Evolutionary conservation across 2,888 invertebrate genomes (phyloP).

Genomic region (Cryptus viduatorius): DNA sequence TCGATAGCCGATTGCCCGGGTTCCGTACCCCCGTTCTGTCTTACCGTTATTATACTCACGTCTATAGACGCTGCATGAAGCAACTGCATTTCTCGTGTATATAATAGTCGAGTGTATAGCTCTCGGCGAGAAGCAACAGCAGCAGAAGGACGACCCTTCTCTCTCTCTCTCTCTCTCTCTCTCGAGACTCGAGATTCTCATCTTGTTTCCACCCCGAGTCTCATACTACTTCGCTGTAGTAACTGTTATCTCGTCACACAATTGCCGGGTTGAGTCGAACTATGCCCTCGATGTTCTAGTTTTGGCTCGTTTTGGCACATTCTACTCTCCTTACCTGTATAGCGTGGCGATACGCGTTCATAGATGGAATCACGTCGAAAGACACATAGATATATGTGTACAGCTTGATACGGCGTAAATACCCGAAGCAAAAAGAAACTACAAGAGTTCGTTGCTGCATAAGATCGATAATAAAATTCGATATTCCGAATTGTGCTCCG

Average conservation of each 20-base stretch:
- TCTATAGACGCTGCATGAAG: constrained; percentile 12
- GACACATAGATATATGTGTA: not conserved
- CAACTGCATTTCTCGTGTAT: constrained; percentile 28
- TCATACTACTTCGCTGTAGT: constrained; percentile 24
- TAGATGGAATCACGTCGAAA: not conserved
- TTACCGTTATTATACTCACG: constrained; percentile 18
- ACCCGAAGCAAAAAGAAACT: too few relatives aligned
- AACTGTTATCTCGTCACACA: constrained; percentile 52
- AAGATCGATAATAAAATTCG: too few relatives aligned
- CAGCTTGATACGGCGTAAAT: not conserved
- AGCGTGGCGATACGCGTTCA: constrained; percentile 11
- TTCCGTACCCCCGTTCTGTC: constrained; percentile 24
- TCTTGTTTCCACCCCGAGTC: constrained; percentile 31
- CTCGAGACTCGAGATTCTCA: constrained; percentile 24
- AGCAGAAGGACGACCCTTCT: constrained; percentile 29
- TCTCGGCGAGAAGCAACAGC: constrained; percentile 16
- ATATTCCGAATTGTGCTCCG: too few relatives aligned
- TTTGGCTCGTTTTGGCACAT: constrained; percentile 37
- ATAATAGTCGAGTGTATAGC: constrained; percentile 20
- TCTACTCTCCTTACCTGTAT: constrained; percentile 29
- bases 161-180: constrained; percentile 25
- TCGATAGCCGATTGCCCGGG: constrained; percentile 48
- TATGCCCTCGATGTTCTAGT: constrained; percentile 45
- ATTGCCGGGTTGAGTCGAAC: constrained; percentile 45
- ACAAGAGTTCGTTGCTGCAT: too few relatives aligned